Evolutionary conservation across 2,888 invertebrate genomes (phyloP).

Genomic region (Pollenia amentaria): DNA sequence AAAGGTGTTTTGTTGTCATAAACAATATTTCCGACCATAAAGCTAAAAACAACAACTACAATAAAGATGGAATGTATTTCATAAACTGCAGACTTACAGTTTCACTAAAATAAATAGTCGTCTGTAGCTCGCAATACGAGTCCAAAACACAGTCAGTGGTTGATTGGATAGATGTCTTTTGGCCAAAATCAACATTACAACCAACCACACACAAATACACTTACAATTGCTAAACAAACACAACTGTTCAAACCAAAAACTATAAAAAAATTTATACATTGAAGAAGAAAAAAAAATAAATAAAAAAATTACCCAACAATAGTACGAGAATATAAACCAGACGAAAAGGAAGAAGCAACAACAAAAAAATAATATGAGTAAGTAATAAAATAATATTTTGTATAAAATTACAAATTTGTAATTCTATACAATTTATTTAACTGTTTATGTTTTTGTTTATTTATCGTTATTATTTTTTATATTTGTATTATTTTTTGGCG

Average conservation of each 20-base stretch:
- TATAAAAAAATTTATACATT: not conserved
- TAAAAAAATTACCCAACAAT: not conserved
- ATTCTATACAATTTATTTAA: conserved; percentile 42
- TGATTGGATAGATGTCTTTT: conserved; percentile 10
- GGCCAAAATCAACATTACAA: conserved; percentile 12
- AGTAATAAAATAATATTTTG: conserved; percentile 2
- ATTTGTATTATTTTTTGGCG: not conserved
- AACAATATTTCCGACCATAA: conserved; percentile 51
- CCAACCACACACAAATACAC: not conserved
- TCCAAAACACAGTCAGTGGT: conserved; percentile 1
- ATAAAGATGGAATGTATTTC: not conserved
- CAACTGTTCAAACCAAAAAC: conserved; percentile 9
- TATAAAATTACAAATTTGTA: conserved; percentile 38
- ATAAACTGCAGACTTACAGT: conserved; percentile 13
- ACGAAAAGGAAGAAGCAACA: not conserved
- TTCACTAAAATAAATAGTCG: not conserved
- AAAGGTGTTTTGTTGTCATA: conserved; percentile 35
- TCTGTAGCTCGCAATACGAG: not conserved
- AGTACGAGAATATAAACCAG: not conserved
- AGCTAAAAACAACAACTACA: conserved; percentile 12
- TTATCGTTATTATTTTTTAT: not conserved
- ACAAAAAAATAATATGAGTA: conserved; percentile 1
- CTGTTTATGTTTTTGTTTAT: conserved; percentile 28
- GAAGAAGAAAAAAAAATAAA: too few species aligned
- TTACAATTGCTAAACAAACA: conserved; percentile 5